Percentiles rank a stretch among this genome's conserved stretches.
Evolutionary conservation across 2,797 vertebrate genomes (phyloP).

Genomic region (Sylvilagus floridanus): DNA sequence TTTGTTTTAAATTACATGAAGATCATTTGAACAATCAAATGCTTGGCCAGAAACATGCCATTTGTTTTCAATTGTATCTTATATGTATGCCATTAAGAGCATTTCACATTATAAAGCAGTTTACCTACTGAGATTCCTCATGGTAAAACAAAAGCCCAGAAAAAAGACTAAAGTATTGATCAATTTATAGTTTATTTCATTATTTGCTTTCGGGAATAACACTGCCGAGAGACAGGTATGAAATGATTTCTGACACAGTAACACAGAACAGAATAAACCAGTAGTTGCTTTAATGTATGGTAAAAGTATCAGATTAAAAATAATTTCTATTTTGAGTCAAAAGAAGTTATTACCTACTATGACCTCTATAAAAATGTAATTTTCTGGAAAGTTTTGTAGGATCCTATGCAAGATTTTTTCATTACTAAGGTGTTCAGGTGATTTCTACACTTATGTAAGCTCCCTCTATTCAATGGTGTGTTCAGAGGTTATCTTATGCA

Average conservation of each 20-base stretch:
- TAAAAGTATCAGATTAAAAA: not conserved
- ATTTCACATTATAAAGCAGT: slow-evolving; percentile 21
- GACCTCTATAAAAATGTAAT: not conserved
- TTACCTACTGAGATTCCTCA: not conserved
- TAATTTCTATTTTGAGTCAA: slow-evolving; percentile 23
- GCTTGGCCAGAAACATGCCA: not conserved
- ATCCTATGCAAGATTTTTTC: not conserved
- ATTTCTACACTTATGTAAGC: not conserved
- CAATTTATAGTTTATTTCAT: not conserved
- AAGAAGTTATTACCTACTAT: not conserved
- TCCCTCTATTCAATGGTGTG: not conserved
- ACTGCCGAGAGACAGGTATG: not conserved
- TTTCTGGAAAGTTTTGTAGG: not conserved
- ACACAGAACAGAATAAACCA: not conserved
- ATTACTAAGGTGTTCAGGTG: not conserved
- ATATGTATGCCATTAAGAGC: not conserved
- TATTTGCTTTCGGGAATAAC: not conserved
- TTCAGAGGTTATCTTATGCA: not conserved
- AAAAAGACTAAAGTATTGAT: not conserved
- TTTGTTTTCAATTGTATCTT: slow-evolving; percentile 25
- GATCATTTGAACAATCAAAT: not conserved
- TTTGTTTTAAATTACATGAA: slow-evolving; percentile 51
- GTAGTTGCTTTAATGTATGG: not conserved
- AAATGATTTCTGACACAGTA: not conserved
- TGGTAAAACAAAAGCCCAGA: slow-evolving; percentile 20